phyloP scores from a whole-genome alignment of 2,888 invertebrate genomes.

The Chalcosyrphus nemorum region DNA sequence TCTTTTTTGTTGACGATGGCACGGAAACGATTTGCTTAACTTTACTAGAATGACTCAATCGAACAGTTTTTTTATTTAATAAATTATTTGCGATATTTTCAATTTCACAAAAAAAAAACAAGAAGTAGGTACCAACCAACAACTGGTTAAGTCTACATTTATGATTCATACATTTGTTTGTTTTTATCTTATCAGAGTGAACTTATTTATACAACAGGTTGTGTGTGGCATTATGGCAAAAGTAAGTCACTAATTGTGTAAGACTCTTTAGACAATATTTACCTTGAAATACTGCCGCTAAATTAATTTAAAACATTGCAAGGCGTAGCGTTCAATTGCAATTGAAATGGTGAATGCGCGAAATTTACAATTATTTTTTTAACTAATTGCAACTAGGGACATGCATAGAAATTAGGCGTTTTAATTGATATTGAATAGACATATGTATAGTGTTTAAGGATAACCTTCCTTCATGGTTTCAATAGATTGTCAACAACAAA shows the following conservation, averaged over 20 bases:
- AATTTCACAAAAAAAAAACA: neutral
- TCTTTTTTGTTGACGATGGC: neutral
- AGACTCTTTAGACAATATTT: slow-evolving; percentile 14
- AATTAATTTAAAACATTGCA: slow-evolving; percentile 4
- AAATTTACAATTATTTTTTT: neutral
- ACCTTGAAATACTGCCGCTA: slow-evolving; percentile 25
- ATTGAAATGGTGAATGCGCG: neutral
- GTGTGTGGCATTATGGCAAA: neutral
- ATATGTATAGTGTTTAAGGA: no score
- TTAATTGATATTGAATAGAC: no score
- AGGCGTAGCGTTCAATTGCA: neutral
- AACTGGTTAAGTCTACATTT: neutral
- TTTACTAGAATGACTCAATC: neutral
- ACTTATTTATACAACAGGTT: slow-evolving; percentile 37
- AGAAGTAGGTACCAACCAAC: neutral
- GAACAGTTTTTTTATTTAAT: neutral
- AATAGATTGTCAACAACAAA: no score
- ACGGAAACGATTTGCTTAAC: neutral
- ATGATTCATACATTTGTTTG: slow-evolving; percentile 36
- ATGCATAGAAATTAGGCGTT: no score
- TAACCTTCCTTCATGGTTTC: no score
- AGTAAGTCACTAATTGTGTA: slow-evolving; percentile 34
- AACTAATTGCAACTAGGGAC: no score
- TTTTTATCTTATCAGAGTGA: slow-evolving; percentile 46
- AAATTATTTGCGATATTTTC: neutral